Evolutionary conservation across 2,888 invertebrate genomes (phyloP), one percentile per base, ranked within the genome.

Genomic region (Megalurothrips usitatus): DNA sequence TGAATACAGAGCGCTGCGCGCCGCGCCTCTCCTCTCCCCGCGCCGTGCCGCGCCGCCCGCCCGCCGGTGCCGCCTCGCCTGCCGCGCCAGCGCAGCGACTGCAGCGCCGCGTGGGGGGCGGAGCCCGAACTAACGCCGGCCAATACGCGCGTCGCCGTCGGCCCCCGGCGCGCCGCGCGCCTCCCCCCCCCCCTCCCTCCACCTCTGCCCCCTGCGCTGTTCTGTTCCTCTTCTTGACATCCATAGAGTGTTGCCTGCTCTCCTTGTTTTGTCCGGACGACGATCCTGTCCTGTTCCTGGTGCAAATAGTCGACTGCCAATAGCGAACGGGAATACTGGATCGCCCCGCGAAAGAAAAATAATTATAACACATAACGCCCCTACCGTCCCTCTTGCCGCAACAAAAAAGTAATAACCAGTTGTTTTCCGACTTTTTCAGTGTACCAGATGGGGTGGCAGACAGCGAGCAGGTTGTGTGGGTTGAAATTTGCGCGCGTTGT

Each of bases 121-220:
- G 68, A 26, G 68, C 26, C 68, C 26, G 68, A 75, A 75, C 68
- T 75, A 75, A 26, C 68, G 68, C 68, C 68, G 68, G 23, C 68
- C 68, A 75, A 75, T 75, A 23, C 68, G 68, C 68, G 68, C 68
- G 23, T n/a, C 68, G 58, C 14, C 52, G 52, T 6, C 52, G 11
- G 6, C 52, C 52, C 17, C 58, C 1, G 58, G 6, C 58, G 14
- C 14, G 58, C 58, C 17, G 58, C 58, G 34, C 58, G 14, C 58
- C 6, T 1, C 58, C 14, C 10, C 6, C 52, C 34, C 34, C 34
- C 34, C 34, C 6, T 6, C 34, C 34, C 34, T 43, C 34, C 34
- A n/a, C 58, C 58, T 14, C 58, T 3, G 58, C 17, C 58, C 34
- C 34, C 34, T n/a, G n/a, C n/a, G n/a, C n/a, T n/a, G n/a, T n/a